Evolutionary conservation across 2,888 invertebrate species (phyloP).

Genomic region (Stramonita haemastoma): DNA sequence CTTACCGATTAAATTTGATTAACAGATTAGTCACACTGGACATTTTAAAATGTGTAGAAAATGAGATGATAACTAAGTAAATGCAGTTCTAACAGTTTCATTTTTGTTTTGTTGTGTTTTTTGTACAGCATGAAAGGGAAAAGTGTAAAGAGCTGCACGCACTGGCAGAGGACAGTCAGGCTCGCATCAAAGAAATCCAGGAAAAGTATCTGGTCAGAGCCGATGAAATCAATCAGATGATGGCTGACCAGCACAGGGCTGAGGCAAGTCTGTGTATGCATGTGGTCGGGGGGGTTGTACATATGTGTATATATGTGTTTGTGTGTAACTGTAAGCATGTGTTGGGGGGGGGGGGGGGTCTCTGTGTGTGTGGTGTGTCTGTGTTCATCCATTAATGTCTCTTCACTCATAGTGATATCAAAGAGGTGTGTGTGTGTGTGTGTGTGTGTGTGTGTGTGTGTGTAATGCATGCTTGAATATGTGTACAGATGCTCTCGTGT

Average conservation of each 20-base stretch:
- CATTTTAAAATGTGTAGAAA: too few species aligned
- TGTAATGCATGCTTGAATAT: background rate
- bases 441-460: background rate
- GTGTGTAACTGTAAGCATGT: background rate
- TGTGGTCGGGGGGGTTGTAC: too few species aligned
- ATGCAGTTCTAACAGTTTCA: too few species aligned
- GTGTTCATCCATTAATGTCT: too few species aligned
- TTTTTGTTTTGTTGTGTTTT: background rate
- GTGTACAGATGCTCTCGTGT: background rate
- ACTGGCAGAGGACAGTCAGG: constrained; percentile 63
- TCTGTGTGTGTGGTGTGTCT: too few species aligned
- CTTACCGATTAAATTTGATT: too few species aligned
- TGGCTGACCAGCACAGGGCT: constrained; percentile 66
- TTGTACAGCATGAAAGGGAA: constrained; percentile 39
- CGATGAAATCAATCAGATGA: constrained; percentile 69
- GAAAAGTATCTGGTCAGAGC: constrained; percentile 65
- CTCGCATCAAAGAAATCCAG: constrained; percentile 66
- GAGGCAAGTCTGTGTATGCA: constrained; percentile 51
- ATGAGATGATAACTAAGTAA: too few species aligned
- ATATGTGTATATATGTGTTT: background rate
- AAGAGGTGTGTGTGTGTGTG: background rate
- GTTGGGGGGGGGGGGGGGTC: background rate
- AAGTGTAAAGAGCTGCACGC: constrained; percentile 63
- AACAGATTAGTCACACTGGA: too few species aligned
- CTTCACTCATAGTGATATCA: too few species aligned